Evolutionary conservation across 23 tunicate genomes (phyloP), one percentile per base, ranked within the genome.

Genomic region (Corella eumyota): DNA sequence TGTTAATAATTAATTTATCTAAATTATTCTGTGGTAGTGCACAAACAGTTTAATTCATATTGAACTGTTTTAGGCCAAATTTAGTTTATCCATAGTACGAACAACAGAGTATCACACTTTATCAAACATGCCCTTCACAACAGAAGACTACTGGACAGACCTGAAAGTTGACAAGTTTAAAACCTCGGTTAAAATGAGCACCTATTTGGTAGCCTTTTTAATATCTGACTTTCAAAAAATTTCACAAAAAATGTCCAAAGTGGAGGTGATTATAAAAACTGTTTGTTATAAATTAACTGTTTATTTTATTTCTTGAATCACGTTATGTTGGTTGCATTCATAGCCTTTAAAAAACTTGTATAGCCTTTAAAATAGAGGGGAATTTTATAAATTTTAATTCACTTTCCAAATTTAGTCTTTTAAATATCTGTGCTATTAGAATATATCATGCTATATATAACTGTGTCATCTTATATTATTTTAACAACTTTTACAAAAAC

Each of bases 81-180:
- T 80, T 58, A 38, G 78, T 2, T 25, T 80, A 40, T 46, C 55
- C 17, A 75, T 90, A 62, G 82, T 79, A 17, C 65, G 90, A n/a
- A 84, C 71, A 15, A 3, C 26, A 9, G 25, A 33, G 4, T 44
- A 45, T 66, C 50, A 34, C 24, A 73, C 92, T 2, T 34, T 92
- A 6, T 92, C 68, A 40, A 92, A 92, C 65, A 92, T 71, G 86
- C 98, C 98, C 19, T 68, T 90, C 25, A 32, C 53, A 3, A 69
- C 73, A 0, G 49, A 30, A 0, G 47, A 60, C 13, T 7, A 3
- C 20, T 59, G 36, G 2, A 28, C 25, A 15, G 68, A 58, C 48
- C 45, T 76, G 35, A 51, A 58, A 36, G 11, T 58, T 27, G 85
- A 76, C 45, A 51, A 54, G 6, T 85, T 85, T 71, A 35, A 47